These are phyloP conservation scores for Aspiorhynchus laticeps DNA, from an alignment of 2,113 vertebrate species.

Conservation along the genomic window DNA sequence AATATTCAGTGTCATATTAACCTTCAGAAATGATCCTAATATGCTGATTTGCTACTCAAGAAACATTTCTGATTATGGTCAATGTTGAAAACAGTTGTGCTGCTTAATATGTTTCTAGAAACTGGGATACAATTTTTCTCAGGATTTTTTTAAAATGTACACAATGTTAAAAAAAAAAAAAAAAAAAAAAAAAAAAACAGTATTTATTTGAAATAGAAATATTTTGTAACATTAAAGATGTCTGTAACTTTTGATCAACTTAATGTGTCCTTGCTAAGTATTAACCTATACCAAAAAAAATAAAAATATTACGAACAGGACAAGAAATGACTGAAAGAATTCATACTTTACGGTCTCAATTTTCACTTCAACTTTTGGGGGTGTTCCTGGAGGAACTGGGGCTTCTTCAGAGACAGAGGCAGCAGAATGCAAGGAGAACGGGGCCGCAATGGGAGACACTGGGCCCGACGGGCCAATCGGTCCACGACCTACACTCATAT, in stretches of 20 bases:
- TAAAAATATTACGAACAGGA: not conserved
- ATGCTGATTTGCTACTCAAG: no score
- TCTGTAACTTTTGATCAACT: no score
- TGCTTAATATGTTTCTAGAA: not conserved
- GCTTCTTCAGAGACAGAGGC: slow-evolving; percentile 25
- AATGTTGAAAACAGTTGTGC: not conserved
- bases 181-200: no score
- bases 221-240: no score
- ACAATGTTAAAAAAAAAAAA: no score
- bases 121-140: not conserved
- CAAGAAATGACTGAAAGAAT: not conserved
- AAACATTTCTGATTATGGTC: not conserved
- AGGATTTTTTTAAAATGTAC: not conserved
- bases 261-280: no score
- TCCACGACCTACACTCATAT: slow-evolving; percentile 52
- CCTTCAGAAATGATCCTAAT: no score
- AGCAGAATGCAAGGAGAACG: not conserved
- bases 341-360: slow-evolving; percentile 67
- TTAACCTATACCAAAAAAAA: no score
- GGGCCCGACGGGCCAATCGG: not conserved
- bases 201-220: no score
- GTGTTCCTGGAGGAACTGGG: slow-evolving; percentile 15
- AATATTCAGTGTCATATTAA: no score
- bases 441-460: not conserved
- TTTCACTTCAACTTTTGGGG: slow-evolving; percentile 57